phyloP scores from a whole-genome alignment of 64 coral and sea anemone genomes.

The Pocillopora damicornis region DNA sequence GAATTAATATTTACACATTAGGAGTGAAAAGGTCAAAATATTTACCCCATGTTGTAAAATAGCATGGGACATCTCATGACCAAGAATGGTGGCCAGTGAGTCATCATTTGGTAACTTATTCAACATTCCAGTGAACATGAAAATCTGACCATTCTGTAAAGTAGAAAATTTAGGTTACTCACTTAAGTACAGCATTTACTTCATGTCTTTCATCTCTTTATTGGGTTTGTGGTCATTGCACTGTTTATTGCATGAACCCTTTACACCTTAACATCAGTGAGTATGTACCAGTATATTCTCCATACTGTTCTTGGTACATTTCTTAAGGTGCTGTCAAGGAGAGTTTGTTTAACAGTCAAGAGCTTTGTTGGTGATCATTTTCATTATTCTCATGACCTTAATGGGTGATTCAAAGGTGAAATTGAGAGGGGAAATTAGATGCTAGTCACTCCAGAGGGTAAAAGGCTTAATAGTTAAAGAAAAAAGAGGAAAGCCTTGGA shows the following conservation, averaged over 20 bases:
- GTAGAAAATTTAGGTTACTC: neutral
- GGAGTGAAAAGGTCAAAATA: neutral
- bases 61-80: conserved; percentile 95
- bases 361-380: too few species aligned
- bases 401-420: too few species aligned
- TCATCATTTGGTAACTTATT: conserved; percentile 70
- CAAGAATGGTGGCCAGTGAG: conserved; percentile 79
- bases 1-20: neutral
- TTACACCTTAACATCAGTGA: neutral
- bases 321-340: too few species aligned
- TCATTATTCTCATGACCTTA: too few species aligned
- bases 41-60: conserved; percentile 85
- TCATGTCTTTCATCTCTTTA: too few species aligned
- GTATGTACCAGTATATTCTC: too few species aligned
- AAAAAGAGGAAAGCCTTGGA: neutral
- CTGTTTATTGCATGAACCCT: too few species aligned
- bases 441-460: too few species aligned
- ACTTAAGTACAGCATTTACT: neutral
- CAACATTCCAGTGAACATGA: conserved; percentile 90
- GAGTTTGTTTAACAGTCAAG: too few species aligned
- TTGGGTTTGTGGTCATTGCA: too few species aligned
- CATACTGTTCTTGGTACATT: neutral
- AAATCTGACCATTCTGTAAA: conserved; percentile 92
- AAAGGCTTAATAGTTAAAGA: neutral
- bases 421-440: too few species aligned